Conservation (phyloP, 1,140 invertebrate genomes). For the Neotoxoptera formosana region DNA sequence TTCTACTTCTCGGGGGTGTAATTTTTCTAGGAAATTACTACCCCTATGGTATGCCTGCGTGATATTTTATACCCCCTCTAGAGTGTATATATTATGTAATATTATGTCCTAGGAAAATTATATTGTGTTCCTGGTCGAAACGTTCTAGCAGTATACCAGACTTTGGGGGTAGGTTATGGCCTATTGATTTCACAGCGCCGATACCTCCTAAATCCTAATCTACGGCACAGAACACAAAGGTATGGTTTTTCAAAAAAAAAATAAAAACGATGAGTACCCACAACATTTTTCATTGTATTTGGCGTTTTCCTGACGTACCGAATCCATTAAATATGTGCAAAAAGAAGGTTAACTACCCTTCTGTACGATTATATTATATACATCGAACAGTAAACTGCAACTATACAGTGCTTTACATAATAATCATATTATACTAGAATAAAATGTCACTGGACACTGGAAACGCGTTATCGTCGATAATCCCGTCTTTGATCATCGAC, state of each 20-base stretch:
- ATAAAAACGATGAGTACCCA: neutral
- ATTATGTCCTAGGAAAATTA: neutral
- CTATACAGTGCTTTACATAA: neutral
- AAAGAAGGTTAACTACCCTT: neutral
- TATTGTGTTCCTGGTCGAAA: neutral
- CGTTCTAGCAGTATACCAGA: neutral
- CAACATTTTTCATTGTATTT: neutral
- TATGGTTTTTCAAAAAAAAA: neutral
- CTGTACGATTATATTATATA: neutral
- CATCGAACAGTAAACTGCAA: neutral
- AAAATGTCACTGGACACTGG: neutral
- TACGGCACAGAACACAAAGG: neutral
- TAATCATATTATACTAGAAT: neutral
- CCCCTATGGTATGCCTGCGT: too few relatives aligned
- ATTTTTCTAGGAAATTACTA: slow-evolving; percentile 1
- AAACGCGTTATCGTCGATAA: neutral
- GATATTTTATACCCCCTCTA: neutral
- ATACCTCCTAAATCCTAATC: neutral
- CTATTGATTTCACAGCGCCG: neutral
- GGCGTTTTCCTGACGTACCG: neutral
- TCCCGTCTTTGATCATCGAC: neutral
- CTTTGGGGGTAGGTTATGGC: neutral
- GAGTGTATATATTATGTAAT: neutral
- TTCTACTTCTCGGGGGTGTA: neutral
- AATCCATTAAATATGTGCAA: neutral